phyloP scores from a whole-genome alignment of 2,113 vertebrate species.

The Ctenomys sociabilis region DNA sequence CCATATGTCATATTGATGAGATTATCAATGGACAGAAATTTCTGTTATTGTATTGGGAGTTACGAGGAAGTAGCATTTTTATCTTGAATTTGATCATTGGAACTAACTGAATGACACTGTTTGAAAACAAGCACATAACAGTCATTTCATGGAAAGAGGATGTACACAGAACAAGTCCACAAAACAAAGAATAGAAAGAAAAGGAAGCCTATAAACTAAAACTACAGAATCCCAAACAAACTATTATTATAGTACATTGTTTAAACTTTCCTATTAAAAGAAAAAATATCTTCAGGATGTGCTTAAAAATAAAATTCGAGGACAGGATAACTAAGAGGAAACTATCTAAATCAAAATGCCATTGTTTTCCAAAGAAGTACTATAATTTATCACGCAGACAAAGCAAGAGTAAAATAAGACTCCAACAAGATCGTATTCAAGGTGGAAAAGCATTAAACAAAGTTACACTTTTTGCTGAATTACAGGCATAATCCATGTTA shows the following conservation, averaged over 20 bases:
- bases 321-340: constrained; percentile 9
- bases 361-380: constrained; percentile 11
- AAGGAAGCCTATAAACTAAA: not conserved
- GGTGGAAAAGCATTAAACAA: constrained; percentile 1
- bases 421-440: not conserved
- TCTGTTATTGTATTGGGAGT: not conserved
- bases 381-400: not conserved
- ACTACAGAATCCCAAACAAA: not conserved
- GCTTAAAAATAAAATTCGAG: constrained; percentile 49
- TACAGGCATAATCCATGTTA: not conserved
- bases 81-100: not conserved
- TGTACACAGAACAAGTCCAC: not conserved
- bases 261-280: constrained; percentile 19
- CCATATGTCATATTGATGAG: not conserved
- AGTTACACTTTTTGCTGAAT: not conserved
- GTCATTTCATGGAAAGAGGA: not conserved
- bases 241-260: not conserved
- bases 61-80: not conserved
- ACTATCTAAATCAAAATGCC: constrained; percentile 41
- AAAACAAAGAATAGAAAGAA: constrained; percentile 2
- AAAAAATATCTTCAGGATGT: constrained; percentile 3
- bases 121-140: not conserved
- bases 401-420: not conserved
- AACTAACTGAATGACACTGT: not conserved
- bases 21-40: not conserved